These are phyloP conservation scores for Theretra japonica DNA, from an alignment of 2,888 invertebrate genomes.

Conservation along the genomic window DNA sequence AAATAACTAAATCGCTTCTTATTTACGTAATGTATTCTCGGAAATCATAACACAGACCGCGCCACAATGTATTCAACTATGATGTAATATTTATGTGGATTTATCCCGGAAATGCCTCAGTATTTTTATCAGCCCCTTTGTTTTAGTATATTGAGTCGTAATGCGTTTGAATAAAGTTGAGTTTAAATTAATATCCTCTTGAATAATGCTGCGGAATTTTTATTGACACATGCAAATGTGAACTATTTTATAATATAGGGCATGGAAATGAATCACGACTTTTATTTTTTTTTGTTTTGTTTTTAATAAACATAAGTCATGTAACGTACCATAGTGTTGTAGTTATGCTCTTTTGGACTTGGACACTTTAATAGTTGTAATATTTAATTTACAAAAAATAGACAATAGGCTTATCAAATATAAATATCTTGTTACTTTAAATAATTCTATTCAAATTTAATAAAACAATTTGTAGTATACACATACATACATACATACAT, in stretches of 20 bases:
- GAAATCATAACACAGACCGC: slow-evolving; percentile 20
- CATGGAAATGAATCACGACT: slow-evolving; percentile 6
- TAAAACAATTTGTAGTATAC: no score
- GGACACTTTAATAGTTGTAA: no score
- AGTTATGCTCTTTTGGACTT: no score
- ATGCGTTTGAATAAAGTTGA: background rate
- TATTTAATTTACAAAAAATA: no score
- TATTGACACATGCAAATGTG: slow-evolving; percentile 19
- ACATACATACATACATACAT: no score
- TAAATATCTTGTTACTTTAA: no score
- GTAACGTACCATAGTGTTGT: background rate
- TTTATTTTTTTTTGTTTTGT: background rate
- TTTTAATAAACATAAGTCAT: background rate
- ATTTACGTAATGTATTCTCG: slow-evolving; percentile 25
- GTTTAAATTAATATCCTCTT: background rate
- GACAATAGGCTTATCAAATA: no score
- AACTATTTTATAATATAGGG: slow-evolving; percentile 12
- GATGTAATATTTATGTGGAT: slow-evolving; percentile 26
- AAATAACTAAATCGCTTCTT: background rate
- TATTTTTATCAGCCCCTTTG: background rate
- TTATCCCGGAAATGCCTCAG: slow-evolving; percentile 30
- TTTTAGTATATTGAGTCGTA: background rate
- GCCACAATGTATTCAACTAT: slow-evolving; percentile 10
- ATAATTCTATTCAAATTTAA: no score
- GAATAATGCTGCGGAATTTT: slow-evolving; percentile 11